Percentiles rank a stretch among this genome's conserved stretches.
Conservation (phyloP, 2,113 vertebrate species). For the Junco hyemalis region DNA sequence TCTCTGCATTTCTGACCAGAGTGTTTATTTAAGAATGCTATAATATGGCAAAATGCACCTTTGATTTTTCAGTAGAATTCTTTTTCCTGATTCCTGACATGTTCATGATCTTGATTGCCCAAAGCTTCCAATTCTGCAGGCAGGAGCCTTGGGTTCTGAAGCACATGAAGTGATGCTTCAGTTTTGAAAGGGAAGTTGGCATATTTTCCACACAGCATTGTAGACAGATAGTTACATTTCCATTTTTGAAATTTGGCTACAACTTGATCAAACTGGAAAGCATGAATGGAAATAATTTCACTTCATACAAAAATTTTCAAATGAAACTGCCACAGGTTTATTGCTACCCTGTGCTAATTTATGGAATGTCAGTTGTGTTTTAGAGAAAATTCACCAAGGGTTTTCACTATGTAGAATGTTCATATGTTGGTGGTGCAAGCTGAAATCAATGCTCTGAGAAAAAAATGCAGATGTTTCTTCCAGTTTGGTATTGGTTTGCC, state of each 20-base stretch:
- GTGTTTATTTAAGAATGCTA: background rate
- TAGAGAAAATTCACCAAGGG: background rate
- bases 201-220: background rate
- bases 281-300: background rate
- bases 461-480: background rate
- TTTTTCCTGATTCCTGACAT: background rate
- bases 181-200: background rate
- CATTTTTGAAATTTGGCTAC: background rate
- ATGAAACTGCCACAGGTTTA: background rate
- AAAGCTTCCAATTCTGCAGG: background rate
- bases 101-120: background rate
- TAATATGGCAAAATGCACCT: background rate
- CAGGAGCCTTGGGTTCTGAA: background rate
- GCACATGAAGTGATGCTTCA: background rate
- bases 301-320: background rate
- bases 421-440: background rate
- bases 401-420: background rate
- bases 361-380: background rate
- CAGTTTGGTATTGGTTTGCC: background rate
- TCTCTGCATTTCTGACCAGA: background rate
- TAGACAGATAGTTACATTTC: background rate
- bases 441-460: background rate
- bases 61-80: background rate
- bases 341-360: background rate
- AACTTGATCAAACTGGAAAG: background rate